phyloP scores from a whole-genome alignment of 2,888 invertebrate species.

The Acanthacorydalis orientalis region DNA sequence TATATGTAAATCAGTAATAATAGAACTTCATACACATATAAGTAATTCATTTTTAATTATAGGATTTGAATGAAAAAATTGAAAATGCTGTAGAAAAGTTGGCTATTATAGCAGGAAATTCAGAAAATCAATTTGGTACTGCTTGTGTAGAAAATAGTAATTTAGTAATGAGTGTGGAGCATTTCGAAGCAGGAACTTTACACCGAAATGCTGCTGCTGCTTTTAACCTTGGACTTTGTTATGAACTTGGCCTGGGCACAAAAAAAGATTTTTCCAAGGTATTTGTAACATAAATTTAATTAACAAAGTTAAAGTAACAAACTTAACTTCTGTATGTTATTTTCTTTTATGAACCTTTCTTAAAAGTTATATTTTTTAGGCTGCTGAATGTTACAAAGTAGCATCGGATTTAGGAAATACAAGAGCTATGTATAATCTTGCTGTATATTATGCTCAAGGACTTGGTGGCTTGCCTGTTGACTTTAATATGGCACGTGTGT shows the following conservation, averaged over 20 bases:
- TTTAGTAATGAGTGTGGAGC: slow-evolving; percentile 36
- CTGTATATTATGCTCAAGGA: slow-evolving; percentile 48
- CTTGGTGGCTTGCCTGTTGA: slow-evolving; percentile 37
- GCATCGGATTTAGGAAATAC: slow-evolving; percentile 47
- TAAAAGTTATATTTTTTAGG: slow-evolving; percentile 26
- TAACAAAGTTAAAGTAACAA: too few relatives aligned
- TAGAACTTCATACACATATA: not conserved
- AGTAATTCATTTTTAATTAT: not conserved
- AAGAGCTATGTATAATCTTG: slow-evolving; percentile 51
- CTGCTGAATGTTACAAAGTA: slow-evolving; percentile 43
- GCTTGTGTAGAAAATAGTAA: slow-evolving; percentile 39
- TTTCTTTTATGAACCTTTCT: not conserved
- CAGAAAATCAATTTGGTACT: slow-evolving; percentile 40
- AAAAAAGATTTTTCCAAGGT: slow-evolving; percentile 38
- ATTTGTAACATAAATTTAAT: slow-evolving; percentile 12
- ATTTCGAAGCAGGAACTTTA: slow-evolving; percentile 35
- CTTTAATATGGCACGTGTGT: slow-evolving; percentile 30
- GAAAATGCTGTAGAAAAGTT: slow-evolving; percentile 24
- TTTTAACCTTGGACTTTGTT: slow-evolving; percentile 51
- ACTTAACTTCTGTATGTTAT: not conserved
- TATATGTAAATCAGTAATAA: not conserved
- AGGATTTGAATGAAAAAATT: slow-evolving; percentile 1
- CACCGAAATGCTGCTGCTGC: slow-evolving; percentile 41
- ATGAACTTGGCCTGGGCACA: slow-evolving; percentile 49
- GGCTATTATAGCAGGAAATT: slow-evolving; percentile 36